phyloP scores from a whole-genome alignment of 2,113 vertebrate species.

The Hylia prasina region DNA sequence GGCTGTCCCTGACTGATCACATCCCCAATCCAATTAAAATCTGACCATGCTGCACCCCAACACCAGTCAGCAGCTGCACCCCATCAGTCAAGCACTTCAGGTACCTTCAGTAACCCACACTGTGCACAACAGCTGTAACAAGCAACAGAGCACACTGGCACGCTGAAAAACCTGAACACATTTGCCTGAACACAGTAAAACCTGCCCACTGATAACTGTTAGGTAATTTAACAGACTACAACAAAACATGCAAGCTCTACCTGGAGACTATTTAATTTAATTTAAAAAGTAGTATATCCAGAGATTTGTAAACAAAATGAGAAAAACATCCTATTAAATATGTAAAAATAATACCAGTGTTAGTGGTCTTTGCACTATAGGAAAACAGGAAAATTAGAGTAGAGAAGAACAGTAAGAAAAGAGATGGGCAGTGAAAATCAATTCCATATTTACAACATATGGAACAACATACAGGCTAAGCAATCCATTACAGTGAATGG shows the following conservation, averaged over 20 bases:
- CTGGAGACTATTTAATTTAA: background rate
- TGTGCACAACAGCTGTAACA: background rate
- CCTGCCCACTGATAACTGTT: background rate
- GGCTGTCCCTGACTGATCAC: background rate
- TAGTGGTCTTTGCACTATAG: background rate
- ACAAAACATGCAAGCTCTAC: background rate
- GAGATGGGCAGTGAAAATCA: conserved; percentile 8
- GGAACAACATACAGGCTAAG: background rate
- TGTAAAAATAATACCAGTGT: background rate
- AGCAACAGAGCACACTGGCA: background rate
- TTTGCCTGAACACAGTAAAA: background rate
- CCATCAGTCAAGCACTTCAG: background rate
- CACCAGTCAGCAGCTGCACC: background rate
- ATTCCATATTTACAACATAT: conserved; percentile 11
- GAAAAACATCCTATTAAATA: background rate
- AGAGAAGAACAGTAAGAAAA: background rate
- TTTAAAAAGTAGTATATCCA: background rate
- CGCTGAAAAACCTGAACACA: background rate
- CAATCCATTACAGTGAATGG: background rate
- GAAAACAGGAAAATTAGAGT: background rate
- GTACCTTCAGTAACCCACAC: background rate
- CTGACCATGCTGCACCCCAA: background rate
- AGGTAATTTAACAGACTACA: background rate
- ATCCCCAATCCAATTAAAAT: rapidly evolving
- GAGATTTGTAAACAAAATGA: background rate